phyloP scores from a whole-genome alignment of 1,140 invertebrate species.

The Melitaea cinxia region DNA sequence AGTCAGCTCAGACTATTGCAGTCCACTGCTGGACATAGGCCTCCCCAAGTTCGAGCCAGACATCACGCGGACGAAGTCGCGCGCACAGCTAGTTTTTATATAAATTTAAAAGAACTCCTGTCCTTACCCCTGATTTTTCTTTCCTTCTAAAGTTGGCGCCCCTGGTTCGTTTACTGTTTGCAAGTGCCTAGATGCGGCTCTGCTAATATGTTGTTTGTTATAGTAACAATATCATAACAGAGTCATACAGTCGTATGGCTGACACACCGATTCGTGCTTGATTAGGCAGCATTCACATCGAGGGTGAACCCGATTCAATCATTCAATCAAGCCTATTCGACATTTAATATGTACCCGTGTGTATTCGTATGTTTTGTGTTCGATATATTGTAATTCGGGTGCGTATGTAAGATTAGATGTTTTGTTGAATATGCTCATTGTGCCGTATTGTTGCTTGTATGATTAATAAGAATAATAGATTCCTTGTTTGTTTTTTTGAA shows the following conservation, averaged over 20 bases:
- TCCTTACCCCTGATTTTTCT: no score
- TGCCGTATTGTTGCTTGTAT: neutral
- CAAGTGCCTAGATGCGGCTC: no score
- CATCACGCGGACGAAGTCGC: no score
- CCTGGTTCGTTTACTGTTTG: no score
- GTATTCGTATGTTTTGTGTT: constrained; percentile 24
- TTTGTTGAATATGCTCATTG: constrained; percentile 8
- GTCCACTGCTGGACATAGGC: no score
- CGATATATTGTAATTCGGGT: constrained; percentile 8
- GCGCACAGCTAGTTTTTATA: no score
- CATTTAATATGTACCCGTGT: constrained; percentile 30
- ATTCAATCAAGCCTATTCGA: constrained; percentile 47
- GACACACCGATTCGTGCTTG: constrained; percentile 54
- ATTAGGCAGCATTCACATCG: constrained; percentile 50
- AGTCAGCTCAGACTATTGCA: no score
- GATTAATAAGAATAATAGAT: neutral
- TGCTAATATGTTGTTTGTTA: neutral
- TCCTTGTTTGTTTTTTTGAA: neutral
- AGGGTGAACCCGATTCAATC: constrained; percentile 45
- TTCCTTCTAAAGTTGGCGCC: no score
- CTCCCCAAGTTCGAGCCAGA: no score
- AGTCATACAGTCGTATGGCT: constrained; percentile 43
- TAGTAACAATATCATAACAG: constrained; percentile 15
- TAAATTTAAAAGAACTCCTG: no score
- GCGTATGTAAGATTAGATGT: constrained; percentile 7